These are phyloP conservation scores for Pogonus chalceus DNA, from an alignment of 1,140 invertebrate species.

Conservation along the genomic window DNA sequence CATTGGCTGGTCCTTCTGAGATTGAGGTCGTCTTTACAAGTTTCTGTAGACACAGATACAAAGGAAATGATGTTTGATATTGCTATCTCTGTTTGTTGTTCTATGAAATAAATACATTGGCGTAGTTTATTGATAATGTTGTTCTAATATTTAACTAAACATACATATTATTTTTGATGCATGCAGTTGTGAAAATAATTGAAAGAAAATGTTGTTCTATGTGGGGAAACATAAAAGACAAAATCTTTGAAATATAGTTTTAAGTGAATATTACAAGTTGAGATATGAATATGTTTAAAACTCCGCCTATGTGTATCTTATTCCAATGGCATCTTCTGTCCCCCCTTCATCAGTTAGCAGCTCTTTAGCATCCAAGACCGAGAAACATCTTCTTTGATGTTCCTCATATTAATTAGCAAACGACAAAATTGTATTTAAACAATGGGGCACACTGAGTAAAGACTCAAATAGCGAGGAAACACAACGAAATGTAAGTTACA, in stretches of 20 bases:
- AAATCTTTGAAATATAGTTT: too few species aligned
- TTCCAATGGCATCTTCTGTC: too few species aligned
- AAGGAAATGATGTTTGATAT: neutral
- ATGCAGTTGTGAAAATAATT: too few species aligned
- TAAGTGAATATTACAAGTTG: too few species aligned
- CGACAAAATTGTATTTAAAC: constrained; percentile 47
- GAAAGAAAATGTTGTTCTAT: too few species aligned
- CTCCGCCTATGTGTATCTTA: too few species aligned
- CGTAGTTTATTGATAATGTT: too few species aligned
- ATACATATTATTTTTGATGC: too few species aligned
- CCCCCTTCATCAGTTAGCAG: constrained; percentile 31
- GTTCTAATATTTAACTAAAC: too few species aligned
- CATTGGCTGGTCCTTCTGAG: neutral
- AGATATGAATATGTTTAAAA: too few species aligned
- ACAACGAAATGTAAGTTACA: neutral
- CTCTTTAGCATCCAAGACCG: constrained; percentile 45
- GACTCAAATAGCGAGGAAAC: constrained; percentile 2
- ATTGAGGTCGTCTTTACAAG: neutral
- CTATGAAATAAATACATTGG: neutral
- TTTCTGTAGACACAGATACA: neutral
- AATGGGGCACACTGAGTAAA: constrained; percentile 23
- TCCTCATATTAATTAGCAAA: constrained; percentile 43
- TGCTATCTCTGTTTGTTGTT: neutral
- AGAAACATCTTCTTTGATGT: constrained; percentile 46
- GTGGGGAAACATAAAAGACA: too few species aligned